Evolutionary conservation across 2,888 invertebrate genomes (phyloP).

Genomic region (Clusia tigrina): DNA sequence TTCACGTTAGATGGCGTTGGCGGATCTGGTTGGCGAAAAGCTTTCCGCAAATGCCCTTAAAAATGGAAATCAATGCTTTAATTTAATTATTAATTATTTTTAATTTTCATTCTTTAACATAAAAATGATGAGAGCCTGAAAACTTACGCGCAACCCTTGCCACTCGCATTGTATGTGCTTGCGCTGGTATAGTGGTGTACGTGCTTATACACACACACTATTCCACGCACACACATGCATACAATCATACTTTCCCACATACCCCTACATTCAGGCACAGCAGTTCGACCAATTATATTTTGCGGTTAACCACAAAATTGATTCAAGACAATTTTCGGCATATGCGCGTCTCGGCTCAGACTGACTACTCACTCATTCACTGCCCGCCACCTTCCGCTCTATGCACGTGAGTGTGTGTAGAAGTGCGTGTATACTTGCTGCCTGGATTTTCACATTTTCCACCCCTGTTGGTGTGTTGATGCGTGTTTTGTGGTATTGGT

Average conservation of each 20-base stretch:
- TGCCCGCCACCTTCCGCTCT: background rate
- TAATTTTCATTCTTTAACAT: conserved; percentile 10
- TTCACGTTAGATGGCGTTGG: conserved; percentile 37
- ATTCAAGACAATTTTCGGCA: conserved; percentile 58
- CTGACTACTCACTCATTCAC: background rate
- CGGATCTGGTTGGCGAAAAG: too few relatives aligned
- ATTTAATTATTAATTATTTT: conserved; percentile 9
- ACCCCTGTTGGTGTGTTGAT: conserved; percentile 20
- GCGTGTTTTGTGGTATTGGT: conserved; percentile 9
- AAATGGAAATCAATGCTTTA: background rate
- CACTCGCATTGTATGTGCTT: conserved; percentile 10
- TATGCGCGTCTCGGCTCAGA: conserved; percentile 36
- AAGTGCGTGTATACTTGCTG: background rate
- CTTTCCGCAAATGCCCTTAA: conserved; percentile 21
- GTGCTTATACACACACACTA: background rate
- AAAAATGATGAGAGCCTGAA: conserved; percentile 11
- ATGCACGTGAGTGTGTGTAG: conserved; percentile 10
- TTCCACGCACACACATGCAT: conserved; percentile 15
- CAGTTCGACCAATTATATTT: conserved; percentile 64
- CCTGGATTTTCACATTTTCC: too few relatives aligned
- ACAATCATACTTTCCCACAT: too few relatives aligned
- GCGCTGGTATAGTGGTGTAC: background rate
- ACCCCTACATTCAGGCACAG: conserved; percentile 22
- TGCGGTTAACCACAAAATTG: conserved; percentile 65
- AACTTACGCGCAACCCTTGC: background rate